Base-by-base conservation (phyloP, 2,888 invertebrate species). In the Orchestes rusci region DNA sequence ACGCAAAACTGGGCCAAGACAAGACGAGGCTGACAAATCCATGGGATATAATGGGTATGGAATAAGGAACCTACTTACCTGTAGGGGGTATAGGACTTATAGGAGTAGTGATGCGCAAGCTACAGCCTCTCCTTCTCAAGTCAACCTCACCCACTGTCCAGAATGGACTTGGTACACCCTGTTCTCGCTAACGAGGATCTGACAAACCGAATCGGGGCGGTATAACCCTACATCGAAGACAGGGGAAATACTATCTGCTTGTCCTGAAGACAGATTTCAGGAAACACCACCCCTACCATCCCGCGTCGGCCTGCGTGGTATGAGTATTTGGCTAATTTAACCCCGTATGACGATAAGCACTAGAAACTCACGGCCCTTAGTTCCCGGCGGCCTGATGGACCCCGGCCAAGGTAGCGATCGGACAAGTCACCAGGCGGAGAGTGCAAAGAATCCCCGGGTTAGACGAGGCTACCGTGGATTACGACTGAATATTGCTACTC, bases 401-500 rank as follows among this genome's bases (percentile, higher is more conserved):
- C 32, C 23, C 23, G 18, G 33, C 23, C 33, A 40, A 33, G 19
- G 32, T 39, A 32, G 32, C 39, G 39, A 20, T 10, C n/a, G 41
- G 15, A 15, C 8, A 16, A 35, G 29, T 31, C 16, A 7, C 13
- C 16, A 12, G 17, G 27, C 34, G 17, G 41, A 41, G 13, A 27
- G 41, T 41, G 34, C n/a, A 2, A 41, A 41, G 41, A 41, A 41
- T 33, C 35, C 2, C 41, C 28, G 18, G 34, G 29, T 18, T 12
- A 13, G 40, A 40, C 27, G 35, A 42, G 42, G 36, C 42, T 36
- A 42, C 29, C 42, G 29, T 13, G 17, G 34, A 12, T 12, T 31
- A 42, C 35, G 29, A 42, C 4, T 33, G 23, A 16, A 32, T 4
- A 32, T 40, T 16, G 39, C 39, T 16, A 42, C 41, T 34, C 16